Evolutionary conservation across 1,140 invertebrate genomes (phyloP).

Genomic region (Aphelenchoides fujianensis): DNA sequence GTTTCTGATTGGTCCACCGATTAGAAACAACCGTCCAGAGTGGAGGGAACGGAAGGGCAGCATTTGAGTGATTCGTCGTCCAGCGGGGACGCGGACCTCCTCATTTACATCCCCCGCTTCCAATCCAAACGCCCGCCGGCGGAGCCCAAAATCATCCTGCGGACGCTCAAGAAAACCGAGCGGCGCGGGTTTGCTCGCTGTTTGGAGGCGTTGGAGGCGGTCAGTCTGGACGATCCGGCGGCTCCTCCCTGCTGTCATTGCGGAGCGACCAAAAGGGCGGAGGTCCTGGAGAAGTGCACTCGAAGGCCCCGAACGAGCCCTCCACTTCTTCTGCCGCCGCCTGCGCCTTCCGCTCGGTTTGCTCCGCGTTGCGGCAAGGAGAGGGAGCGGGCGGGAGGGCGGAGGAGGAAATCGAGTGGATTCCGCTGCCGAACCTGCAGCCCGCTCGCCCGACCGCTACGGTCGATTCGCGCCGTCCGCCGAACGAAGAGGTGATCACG

Average conservation of each 20-base stretch:
- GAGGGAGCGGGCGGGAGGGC: background rate
- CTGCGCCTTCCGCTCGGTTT: background rate
- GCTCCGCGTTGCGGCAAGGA: background rate
- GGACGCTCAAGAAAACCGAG: background rate
- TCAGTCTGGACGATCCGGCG: background rate
- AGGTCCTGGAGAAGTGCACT: background rate
- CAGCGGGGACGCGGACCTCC: background rate
- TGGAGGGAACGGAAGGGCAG: background rate
- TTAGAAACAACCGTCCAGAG: too few species aligned
- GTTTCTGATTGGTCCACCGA: too few species aligned
- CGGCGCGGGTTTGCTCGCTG: background rate
- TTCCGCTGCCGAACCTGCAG: background rate
- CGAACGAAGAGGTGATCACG: background rate
- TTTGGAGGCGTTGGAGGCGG: background rate
- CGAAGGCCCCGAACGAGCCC: too few species aligned
- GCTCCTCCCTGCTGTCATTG: background rate
- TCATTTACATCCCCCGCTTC: slow-evolving; percentile 7
- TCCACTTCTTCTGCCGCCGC: too few species aligned
- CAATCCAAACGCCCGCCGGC: background rate
- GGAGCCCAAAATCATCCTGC: background rate
- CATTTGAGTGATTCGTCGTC: background rate
- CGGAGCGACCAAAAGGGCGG: background rate
- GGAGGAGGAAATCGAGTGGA: background rate
- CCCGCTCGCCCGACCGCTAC: background rate
- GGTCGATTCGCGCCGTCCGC: background rate